Conservation (phyloP, 2,113 vertebrate species). For the Oncorhynchus mykiss region DNA sequence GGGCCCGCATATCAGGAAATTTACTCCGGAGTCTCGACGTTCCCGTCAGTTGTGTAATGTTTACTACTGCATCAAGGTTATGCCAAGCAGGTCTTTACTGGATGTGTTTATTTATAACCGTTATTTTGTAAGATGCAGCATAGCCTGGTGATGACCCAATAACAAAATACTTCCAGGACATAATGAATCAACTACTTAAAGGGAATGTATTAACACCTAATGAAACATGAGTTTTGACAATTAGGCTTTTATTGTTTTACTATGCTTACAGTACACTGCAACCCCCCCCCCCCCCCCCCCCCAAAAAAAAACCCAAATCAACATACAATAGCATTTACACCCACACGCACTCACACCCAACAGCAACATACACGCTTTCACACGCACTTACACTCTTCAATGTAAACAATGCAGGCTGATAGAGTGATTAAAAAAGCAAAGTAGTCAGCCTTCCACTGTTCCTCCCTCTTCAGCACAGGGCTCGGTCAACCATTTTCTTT, state of each 20-base stretch:
- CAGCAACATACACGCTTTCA: conserved; percentile 9
- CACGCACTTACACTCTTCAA: conserved; percentile 44
- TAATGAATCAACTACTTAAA: neutral
- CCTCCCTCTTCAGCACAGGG: neutral
- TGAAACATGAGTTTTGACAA: conserved; percentile 50
- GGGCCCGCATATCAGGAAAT: no score
- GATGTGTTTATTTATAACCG: no score
- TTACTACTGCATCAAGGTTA: no score
- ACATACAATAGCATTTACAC: conserved; percentile 48
- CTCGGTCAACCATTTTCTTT: conserved; percentile 12
- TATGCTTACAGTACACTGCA: conserved; percentile 72
- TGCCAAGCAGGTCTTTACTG: no score
- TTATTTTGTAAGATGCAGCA: no score
- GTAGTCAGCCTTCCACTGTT: conserved; percentile 43
- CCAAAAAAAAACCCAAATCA: conserved; percentile 55
- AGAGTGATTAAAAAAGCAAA: conserved; percentile 73
- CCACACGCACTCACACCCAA: conserved; percentile 47
- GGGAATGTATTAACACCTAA: neutral
- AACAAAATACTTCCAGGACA: neutral
- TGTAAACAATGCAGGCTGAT: conserved; percentile 79
- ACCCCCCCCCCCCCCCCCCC: conserved; percentile 49
- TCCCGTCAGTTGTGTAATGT: no score
- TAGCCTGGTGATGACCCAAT: no score
- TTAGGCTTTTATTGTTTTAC: conserved; percentile 74
- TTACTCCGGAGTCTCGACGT: no score